Evolutionary conservation across 2,113 vertebrate genomes (phyloP).

Genomic region (Neolamprologus ventralis): DNA sequence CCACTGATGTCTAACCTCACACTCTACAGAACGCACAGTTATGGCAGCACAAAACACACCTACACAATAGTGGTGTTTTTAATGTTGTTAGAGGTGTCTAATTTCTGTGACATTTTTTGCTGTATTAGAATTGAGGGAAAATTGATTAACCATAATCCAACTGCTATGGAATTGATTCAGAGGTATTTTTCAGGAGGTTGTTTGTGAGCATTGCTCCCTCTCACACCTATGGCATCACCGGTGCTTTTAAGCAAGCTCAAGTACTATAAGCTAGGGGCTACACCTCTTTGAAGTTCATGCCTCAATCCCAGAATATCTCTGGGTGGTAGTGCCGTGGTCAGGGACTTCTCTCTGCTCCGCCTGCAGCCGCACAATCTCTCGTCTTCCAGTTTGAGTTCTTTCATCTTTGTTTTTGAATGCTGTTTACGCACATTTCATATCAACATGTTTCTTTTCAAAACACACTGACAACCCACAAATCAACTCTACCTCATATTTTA

Average conservation of each 20-base stretch:
- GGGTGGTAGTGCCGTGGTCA: neutral
- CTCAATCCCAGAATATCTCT: neutral
- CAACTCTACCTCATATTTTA: neutral
- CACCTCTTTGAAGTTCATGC: constrained; percentile 7
- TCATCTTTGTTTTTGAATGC: constrained; percentile 16
- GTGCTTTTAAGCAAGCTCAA: neutral
- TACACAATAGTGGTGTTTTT: neutral
- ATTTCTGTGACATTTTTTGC: neutral
- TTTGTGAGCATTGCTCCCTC: neutral
- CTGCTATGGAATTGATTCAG: neutral
- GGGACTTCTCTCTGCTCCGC: neutral
- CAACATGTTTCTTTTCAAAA: neutral
- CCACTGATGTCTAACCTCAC: neutral
- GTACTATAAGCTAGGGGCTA: neutral
- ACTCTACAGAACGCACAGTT: neutral
- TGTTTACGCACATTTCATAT: neutral
- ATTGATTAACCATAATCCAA: neutral
- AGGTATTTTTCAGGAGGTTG: neutral
- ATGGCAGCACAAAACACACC: neutral
- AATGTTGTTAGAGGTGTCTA: neutral
- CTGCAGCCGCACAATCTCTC: neutral
- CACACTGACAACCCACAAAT: neutral
- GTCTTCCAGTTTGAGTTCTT: neutral
- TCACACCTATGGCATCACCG: neutral
- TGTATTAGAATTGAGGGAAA: neutral